Conservation (phyloP, 2,113 vertebrate species). For the Chauna torquata region DNA sequence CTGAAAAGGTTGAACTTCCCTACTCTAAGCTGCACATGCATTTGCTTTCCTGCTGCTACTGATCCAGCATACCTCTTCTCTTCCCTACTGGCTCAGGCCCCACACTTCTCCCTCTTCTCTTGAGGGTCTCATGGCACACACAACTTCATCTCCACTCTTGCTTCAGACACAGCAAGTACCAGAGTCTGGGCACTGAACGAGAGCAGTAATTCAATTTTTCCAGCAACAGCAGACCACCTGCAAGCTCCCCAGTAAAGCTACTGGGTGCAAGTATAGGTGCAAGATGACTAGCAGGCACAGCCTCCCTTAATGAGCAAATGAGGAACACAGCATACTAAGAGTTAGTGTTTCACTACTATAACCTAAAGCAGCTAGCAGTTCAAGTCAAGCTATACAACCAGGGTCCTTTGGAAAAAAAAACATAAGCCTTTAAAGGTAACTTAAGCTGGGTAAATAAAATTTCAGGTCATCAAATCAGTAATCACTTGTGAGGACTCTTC, state of each 20-base stretch:
- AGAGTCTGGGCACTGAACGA: background rate
- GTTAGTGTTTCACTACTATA: background rate
- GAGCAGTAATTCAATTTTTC: background rate
- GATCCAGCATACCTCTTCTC: background rate
- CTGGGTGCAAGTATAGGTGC: accelerated
- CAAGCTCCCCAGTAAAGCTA: background rate
- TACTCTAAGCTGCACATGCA: background rate
- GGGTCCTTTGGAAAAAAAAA: background rate
- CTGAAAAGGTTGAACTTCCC: background rate
- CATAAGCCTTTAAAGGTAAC: background rate
- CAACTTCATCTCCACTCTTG: background rate
- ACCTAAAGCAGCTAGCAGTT: background rate
- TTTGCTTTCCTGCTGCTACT: background rate
- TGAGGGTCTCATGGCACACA: accelerated
- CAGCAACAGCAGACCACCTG: background rate
- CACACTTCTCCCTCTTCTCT: background rate
- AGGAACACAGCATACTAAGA: background rate
- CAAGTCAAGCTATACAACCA: background rate
- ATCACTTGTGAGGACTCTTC: background rate
- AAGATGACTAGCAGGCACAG: background rate
- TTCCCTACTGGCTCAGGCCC: background rate
- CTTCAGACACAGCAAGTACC: background rate
- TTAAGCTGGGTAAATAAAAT: background rate
- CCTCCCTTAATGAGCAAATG: accelerated
- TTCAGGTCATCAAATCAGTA: background rate